Conservation (phyloP, 2,113 vertebrate species). For the Bos javanicus region DNA sequence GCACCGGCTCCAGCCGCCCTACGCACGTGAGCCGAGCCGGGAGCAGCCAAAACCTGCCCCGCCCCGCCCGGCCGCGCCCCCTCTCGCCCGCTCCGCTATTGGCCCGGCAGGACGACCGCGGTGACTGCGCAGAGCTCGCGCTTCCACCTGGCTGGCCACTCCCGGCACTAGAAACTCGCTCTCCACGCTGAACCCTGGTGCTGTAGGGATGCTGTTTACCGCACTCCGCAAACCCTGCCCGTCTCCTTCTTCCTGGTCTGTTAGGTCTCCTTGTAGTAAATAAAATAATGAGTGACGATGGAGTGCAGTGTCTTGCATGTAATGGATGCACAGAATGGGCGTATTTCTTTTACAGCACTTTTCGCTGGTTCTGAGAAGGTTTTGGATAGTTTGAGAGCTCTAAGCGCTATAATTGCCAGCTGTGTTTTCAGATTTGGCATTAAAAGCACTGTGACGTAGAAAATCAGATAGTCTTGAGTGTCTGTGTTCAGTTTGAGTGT, state of each 20-base stretch:
- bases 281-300: background rate
- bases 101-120: rapidly evolving
- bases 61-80: background rate
- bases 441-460: background rate
- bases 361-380: background rate
- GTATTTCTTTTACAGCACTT: background rate
- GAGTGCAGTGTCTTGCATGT: background rate
- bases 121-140: background rate
- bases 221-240: rapidly evolving
- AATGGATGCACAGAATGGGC: background rate
- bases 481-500: background rate
- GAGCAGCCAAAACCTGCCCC: rapidly evolving
- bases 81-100: background rate
- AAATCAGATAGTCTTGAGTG: background rate
- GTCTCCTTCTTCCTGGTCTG: too few species aligned
- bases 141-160: background rate
- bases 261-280: background rate
- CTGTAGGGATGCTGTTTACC: rapidly evolving
- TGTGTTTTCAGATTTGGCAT: background rate
- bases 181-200: rapidly evolving
- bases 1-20: rapidly evolving
- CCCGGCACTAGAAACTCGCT: rapidly evolving
- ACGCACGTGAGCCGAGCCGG: rapidly evolving
- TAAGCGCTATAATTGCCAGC: background rate
- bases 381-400: background rate